A percentile compares a stretch with the other conserved stretches of the same genome.
Conservation (phyloP, 2,888 invertebrate species). For the Meloe dianella region DNA sequence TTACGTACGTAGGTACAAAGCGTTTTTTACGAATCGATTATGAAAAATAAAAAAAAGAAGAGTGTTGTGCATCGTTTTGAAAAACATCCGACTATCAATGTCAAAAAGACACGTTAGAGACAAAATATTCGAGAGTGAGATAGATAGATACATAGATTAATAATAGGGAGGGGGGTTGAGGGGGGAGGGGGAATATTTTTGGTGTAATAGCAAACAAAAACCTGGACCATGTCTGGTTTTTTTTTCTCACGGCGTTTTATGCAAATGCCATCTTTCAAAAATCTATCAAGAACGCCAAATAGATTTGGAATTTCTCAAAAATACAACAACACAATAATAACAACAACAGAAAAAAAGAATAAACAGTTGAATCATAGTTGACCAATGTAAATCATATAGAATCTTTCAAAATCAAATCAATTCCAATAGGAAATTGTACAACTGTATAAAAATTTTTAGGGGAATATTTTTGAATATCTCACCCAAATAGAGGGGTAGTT, state of each 20-base stretch:
- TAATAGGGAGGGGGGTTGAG: no score
- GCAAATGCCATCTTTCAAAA: slow-evolving; percentile 41
- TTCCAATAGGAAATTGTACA: not conserved
- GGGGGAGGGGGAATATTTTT: slow-evolving; percentile 27
- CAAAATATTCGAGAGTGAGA: slow-evolving; percentile 4
- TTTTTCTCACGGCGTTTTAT: slow-evolving; percentile 51
- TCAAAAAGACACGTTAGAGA: slow-evolving; percentile 30
- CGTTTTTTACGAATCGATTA: no score
- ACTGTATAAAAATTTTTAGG: not conserved
- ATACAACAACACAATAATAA: no score
- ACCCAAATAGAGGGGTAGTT: slow-evolving; percentile 18
- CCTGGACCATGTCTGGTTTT: slow-evolving; percentile 39
- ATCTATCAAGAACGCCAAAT: slow-evolving; percentile 7
- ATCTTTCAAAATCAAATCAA: slow-evolving; percentile 14
- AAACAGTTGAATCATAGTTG: slow-evolving; percentile 36
- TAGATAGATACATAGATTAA: slow-evolving; percentile 43
- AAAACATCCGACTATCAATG: slow-evolving; percentile 40
- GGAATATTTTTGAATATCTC: not conserved
- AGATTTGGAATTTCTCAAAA: not conserved
- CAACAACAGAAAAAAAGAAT: no score
- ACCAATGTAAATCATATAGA: not conserved
- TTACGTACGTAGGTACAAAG: slow-evolving; percentile 26
- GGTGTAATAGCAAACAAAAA: not conserved
- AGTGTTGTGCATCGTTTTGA: slow-evolving; percentile 32
- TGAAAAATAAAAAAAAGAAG: not conserved